Conservation (phyloP, 30 jellyfish, hydroid and myxozoan species). For the Cassiopea xamachana region DNA sequence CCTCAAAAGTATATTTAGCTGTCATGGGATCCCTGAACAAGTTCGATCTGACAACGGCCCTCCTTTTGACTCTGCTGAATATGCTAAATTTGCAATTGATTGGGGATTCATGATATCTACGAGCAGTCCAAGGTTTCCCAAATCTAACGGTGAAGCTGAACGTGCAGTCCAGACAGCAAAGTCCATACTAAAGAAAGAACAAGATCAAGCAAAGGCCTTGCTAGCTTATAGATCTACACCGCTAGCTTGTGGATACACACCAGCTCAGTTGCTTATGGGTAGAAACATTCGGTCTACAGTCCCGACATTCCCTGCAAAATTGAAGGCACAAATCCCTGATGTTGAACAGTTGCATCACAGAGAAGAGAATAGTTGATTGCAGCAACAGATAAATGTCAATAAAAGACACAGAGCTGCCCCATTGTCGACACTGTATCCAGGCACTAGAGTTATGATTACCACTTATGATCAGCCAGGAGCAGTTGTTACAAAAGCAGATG, state of each 20-base stretch:
- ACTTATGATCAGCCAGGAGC: neutral
- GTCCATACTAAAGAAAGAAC: neutral
- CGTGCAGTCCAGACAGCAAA: neutral
- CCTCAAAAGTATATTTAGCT: constrained; percentile 6
- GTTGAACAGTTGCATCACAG: neutral
- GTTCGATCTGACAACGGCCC: constrained; percentile 17
- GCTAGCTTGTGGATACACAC: neutral
- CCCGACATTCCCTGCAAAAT: neutral
- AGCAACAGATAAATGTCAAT: neutral
- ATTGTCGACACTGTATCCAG: neutral
- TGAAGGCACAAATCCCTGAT: neutral
- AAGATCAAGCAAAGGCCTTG: neutral
- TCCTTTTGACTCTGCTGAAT: constrained; percentile 1
- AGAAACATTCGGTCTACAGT: neutral
- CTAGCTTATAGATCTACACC: neutral
- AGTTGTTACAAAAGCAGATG: neutral
- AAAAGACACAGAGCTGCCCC: neutral
- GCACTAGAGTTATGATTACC: neutral
- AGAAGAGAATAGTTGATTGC: neutral
- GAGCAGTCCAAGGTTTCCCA: neutral
- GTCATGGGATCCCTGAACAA: constrained; percentile 39
- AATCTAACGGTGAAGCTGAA: neutral
- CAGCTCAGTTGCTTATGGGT: neutral
- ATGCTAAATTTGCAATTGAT: constrained; percentile 1
- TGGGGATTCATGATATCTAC: neutral